Evolutionary conservation across 2,888 invertebrate genomes (phyloP), one percentile per base, ranked within the genome.

Genomic region (Muschampia plurimacula): DNA sequence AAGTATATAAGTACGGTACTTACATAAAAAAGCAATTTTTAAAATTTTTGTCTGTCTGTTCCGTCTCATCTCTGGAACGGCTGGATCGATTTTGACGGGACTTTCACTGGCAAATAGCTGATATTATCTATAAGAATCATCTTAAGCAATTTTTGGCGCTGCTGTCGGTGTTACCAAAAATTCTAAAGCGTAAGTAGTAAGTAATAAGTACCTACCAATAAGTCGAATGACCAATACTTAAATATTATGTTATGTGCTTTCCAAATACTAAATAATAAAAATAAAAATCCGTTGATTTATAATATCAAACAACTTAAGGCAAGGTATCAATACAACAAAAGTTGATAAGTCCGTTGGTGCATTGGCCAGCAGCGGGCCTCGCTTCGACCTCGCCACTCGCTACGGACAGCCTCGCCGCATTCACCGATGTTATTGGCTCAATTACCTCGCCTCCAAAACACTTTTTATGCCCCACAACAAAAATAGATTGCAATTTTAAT

Each of bases 341-440:
- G 49, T 49, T 66, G 60, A 65, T 46, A 70, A 65, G 66, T 71
- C 49, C 39, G 65, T 64, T 65, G 65, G 69, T 36, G 69, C 65
- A 39, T 36, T 66, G 57, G 44, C 59, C 66, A 72, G 60, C 66
- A 72, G 60, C 71, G 84, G 86, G 86, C 88, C 87, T 89, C 87
- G 86, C 76, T 75, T 69, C 89, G 91, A 88, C 92, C 92, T 92
- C 90, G 49, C 66, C 66, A 74, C 92, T 92, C 90, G 46, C 66
- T 66, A 74, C 36, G 36, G 36, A 36, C 86, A 89, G 84, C 91
- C 91, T 91, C 90, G 90, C 80, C 85, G 88, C 92, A 87, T 92
- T 92, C 92, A 91, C 93, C 86, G 84, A 82, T 85, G 85, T 89
- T 79, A 91, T 91, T 92, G 91, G 91, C 83, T 86, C 84, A 80